Percentiles rank a stretch among this genome's conserved stretches.
Conservation (phyloP, 2,113 vertebrate species). For the Sarotherodon lohbergeri region DNA sequence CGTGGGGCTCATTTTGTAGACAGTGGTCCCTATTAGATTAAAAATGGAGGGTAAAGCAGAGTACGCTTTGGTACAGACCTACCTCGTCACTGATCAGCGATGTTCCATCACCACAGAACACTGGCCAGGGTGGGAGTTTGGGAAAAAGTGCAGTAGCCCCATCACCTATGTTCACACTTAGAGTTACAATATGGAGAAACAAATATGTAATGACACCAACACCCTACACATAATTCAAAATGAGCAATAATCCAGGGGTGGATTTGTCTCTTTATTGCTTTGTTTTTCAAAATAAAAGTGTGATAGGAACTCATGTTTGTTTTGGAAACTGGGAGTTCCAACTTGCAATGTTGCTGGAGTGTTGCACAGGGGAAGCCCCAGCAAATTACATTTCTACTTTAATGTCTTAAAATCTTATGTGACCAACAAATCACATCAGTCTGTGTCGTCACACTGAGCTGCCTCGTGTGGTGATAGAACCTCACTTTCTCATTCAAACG, state of each 20-base stretch:
- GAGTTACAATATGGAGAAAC: neutral
- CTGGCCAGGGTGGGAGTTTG: neutral
- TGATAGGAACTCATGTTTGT: neutral
- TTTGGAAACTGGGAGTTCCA: neutral
- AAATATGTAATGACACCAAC: neutral
- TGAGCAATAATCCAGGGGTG: neutral
- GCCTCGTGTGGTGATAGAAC: neutral
- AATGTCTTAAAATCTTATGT: neutral
- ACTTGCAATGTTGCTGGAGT: neutral
- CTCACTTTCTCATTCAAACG: neutral
- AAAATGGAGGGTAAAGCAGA: neutral
- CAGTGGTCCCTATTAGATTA: neutral
- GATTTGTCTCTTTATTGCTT: neutral
- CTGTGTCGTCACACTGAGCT: neutral
- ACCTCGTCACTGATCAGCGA: neutral
- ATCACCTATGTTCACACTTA: neutral
- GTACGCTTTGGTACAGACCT: rapidly evolving
- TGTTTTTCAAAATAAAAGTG: rapidly evolving
- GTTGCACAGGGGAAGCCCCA: neutral
- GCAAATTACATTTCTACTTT: neutral
- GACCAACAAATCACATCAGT: neutral
- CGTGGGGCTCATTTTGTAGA: neutral
- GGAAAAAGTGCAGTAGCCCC: neutral
- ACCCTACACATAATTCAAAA: neutral
- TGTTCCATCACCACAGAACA: neutral